These are phyloP conservation scores for Zosterops pallidus DNA, from an alignment of 2,113 vertebrate species.

Conservation along the genomic window DNA sequence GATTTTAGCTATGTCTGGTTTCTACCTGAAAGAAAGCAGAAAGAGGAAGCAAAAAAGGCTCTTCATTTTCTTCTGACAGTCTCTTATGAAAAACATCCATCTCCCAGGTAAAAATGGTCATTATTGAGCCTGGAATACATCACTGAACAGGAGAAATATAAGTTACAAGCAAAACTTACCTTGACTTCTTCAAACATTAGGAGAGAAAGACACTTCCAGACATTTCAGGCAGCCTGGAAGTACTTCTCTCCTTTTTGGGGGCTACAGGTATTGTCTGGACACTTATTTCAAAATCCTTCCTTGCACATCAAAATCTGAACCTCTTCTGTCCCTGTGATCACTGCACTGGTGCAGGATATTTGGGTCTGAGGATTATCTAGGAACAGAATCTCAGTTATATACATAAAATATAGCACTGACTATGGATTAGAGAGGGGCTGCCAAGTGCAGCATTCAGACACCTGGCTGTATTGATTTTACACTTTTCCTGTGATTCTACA, in stretches of 20 bases:
- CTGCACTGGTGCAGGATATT: background rate
- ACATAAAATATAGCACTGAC: conserved; percentile 68
- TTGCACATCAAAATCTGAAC: background rate
- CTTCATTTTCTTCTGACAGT: background rate
- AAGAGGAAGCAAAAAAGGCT: background rate
- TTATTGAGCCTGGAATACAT: background rate
- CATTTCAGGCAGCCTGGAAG: background rate
- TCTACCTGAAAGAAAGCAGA: background rate
- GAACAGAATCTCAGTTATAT: conserved; percentile 52
- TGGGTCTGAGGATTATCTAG: conserved; percentile 44
- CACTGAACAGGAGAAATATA: background rate
- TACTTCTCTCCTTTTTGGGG: background rate
- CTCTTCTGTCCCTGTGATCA: background rate
- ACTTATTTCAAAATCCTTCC: background rate
- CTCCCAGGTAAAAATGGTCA: background rate
- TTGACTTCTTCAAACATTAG: background rate
- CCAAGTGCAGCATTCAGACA: conserved; percentile 71
- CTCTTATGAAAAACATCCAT: accelerated
- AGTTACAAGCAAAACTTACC: background rate
- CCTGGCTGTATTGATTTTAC: conserved; percentile 76
- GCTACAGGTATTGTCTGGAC: background rate
- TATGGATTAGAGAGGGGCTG: conserved; percentile 66
- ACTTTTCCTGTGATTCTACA: conserved; percentile 74
- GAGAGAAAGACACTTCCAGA: background rate
- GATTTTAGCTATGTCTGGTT: background rate